Evolutionary conservation across 2,888 invertebrate genomes (phyloP).

Genomic region (Macropis europaea): DNA sequence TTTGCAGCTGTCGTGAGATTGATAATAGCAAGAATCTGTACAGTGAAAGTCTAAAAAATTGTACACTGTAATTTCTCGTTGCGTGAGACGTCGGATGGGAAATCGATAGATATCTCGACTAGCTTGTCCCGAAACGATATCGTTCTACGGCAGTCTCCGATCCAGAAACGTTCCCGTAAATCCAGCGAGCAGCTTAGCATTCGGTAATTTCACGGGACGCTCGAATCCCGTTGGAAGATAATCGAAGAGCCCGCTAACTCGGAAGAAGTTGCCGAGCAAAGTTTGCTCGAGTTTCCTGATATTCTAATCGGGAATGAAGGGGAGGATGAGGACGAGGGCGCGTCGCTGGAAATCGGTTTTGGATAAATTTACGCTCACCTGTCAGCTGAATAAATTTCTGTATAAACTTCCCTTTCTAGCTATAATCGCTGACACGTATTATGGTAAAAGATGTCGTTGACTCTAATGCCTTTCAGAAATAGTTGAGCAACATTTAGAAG

Average conservation of each 20-base stretch:
- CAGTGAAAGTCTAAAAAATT: no score
- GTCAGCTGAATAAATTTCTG: constrained; percentile 8
- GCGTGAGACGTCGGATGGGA: constrained; percentile 50
- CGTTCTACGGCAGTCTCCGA: no score
- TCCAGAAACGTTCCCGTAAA: neutral
- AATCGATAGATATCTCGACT: constrained; percentile 57
- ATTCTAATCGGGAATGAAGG: neutral
- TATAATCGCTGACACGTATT: no score
- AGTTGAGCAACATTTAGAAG: no score
- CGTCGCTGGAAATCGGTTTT: neutral
- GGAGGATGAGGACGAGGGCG: neutral
- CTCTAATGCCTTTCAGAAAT: no score
- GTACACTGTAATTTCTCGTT: no score
- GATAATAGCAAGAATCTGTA: no score
- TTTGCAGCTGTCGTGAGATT: no score
- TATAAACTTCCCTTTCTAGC: no score
- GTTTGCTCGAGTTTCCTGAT: neutral
- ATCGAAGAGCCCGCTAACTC: neutral
- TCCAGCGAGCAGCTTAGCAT: neutral
- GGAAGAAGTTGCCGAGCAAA: neutral
- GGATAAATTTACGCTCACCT: constrained; percentile 13
- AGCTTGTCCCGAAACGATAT: no score
- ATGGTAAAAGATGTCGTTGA: no score
- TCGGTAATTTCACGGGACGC: neutral
- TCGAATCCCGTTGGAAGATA: neutral